Percentiles rank a stretch among this genome's conserved stretches.
Conservation (phyloP, 2,113 vertebrate species). For the Promerops cafer region DNA sequence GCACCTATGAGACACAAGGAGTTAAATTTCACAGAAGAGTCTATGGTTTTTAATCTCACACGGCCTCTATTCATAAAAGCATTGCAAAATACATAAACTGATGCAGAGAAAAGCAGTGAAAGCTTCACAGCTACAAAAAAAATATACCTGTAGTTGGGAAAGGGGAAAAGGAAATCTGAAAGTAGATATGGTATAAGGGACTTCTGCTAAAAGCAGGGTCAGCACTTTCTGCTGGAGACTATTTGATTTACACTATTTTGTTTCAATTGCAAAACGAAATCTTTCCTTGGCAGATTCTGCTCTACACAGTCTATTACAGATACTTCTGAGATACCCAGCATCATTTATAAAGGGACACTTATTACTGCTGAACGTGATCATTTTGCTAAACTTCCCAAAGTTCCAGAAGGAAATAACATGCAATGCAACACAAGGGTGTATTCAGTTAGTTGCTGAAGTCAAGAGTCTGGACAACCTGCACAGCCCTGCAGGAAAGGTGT, state of each 20-base stretch:
- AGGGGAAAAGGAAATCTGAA: neutral
- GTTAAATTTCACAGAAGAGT: neutral
- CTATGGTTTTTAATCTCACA: neutral
- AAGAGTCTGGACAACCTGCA: neutral
- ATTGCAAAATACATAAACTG: neutral
- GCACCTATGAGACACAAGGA: neutral
- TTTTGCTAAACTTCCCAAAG: slow-evolving; percentile 21
- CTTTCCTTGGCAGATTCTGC: slow-evolving; percentile 36
- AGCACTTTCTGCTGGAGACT: neutral
- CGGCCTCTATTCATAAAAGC: neutral
- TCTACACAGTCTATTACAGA: slow-evolving; percentile 24
- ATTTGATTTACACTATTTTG: slow-evolving; percentile 28
- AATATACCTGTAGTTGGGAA: neutral
- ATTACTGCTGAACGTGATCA: slow-evolving; percentile 11
- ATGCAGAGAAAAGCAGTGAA: neutral
- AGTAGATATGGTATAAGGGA: neutral
- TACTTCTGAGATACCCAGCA: slow-evolving; percentile 38
- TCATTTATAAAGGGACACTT: slow-evolving; percentile 50
- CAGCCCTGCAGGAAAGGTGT: neutral
- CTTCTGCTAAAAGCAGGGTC: slow-evolving; percentile 9
- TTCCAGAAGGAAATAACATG: neutral
- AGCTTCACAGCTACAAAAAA: neutral
- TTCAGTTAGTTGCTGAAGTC: neutral
- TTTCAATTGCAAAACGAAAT: slow-evolving; percentile 45
- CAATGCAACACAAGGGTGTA: neutral